These are phyloP conservation scores for Ceratoteleas bidentatus DNA, from an alignment of 1,140 invertebrate species.

Conservation along the genomic window DNA sequence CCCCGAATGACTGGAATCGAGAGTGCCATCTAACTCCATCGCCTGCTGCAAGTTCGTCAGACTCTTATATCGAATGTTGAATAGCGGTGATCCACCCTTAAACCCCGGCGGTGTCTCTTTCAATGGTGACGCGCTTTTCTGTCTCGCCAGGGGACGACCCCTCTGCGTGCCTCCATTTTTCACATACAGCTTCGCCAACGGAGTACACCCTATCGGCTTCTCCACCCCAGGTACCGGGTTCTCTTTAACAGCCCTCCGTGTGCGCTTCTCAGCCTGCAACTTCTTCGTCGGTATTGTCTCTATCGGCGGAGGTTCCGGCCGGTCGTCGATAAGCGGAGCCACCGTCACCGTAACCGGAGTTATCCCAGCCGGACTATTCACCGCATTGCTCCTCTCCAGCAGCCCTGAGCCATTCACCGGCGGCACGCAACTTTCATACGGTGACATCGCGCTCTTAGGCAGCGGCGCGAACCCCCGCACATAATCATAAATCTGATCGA, in stretches of 20 bases:
- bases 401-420: constrained; percentile 46
- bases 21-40: constrained; percentile 90
- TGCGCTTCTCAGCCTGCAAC: constrained; percentile 87
- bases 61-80: constrained; percentile 92
- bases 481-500: constrained; percentile 98
- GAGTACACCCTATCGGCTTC: constrained; percentile 71
- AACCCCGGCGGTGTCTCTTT: constrained; percentile 86
- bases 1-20: constrained; percentile 93
- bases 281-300: constrained; percentile 94
- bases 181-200: constrained; percentile 88
- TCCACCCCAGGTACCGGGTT: constrained; percentile 77
- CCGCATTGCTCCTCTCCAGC: constrained; percentile 51
- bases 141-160: constrained; percentile 84
- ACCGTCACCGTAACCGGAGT: constrained; percentile 77
- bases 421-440: constrained; percentile 80
- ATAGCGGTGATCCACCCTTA: constrained; percentile 89
- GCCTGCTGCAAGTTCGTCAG: constrained; percentile 89
- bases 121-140: constrained; percentile 88
- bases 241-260: constrained; percentile 82
- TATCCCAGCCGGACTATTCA: constrained; percentile 52
- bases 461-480: constrained; percentile 94
- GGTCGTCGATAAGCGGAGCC: constrained; percentile 81
- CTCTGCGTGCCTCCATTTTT: constrained; percentile 87
- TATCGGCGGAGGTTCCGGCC: constrained; percentile 93
- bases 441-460: constrained; percentile 89